Percentiles rank a stretch among this genome's conserved stretches.
Conservation (phyloP, 2,888 invertebrate species). For the Amphiduros pacificus region DNA sequence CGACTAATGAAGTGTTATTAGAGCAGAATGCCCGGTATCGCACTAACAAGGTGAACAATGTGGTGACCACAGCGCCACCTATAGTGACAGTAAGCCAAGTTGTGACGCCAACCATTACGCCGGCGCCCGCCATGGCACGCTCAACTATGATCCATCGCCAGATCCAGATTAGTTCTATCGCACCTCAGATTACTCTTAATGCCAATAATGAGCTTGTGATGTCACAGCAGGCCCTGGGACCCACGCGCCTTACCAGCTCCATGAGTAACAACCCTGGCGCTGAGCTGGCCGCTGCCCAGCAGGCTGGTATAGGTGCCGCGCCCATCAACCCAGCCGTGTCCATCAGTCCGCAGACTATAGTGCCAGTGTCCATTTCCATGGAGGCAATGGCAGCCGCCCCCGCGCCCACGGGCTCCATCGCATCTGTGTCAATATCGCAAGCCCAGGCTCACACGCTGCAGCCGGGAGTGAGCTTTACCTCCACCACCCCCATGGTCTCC, state of each 20-base stretch:
- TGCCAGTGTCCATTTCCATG: slow-evolving; percentile 11
- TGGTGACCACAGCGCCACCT: slow-evolving; percentile 37
- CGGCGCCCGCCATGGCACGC: slow-evolving; percentile 65
- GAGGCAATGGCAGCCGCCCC: slow-evolving; percentile 6
- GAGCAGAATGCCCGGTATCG: slow-evolving; percentile 77
- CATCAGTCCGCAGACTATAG: slow-evolving; percentile 5
- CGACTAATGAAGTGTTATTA: slow-evolving; percentile 77
- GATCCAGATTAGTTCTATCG: neutral
- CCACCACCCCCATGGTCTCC: slow-evolving; percentile 24
- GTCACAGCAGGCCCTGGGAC: slow-evolving; percentile 23
- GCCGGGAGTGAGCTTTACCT: slow-evolving; percentile 10
- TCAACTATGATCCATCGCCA: slow-evolving; percentile 35
- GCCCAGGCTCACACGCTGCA: slow-evolving; percentile 8
- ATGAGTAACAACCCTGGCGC: too few relatives aligned
- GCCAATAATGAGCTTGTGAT: slow-evolving; percentile 28
- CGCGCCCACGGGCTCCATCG: slow-evolving; percentile 18
- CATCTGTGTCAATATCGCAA: slow-evolving; percentile 1
- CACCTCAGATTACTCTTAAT: slow-evolving; percentile 21
- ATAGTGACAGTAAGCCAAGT: slow-evolving; percentile 52
- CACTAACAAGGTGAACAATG: slow-evolving; percentile 41
- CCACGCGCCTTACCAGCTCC: neutral
- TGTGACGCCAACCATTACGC: slow-evolving; percentile 57
- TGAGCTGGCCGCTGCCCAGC: slow-evolving; percentile 3
- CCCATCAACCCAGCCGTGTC: slow-evolving; percentile 15
- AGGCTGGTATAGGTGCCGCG: slow-evolving; percentile 4